A percentile compares a stretch with the other conserved stretches of the same genome.
Evolutionary conservation across 92 coral and sea anemone species (phyloP).

Genomic region (Isaurus tuberculatus): DNA sequence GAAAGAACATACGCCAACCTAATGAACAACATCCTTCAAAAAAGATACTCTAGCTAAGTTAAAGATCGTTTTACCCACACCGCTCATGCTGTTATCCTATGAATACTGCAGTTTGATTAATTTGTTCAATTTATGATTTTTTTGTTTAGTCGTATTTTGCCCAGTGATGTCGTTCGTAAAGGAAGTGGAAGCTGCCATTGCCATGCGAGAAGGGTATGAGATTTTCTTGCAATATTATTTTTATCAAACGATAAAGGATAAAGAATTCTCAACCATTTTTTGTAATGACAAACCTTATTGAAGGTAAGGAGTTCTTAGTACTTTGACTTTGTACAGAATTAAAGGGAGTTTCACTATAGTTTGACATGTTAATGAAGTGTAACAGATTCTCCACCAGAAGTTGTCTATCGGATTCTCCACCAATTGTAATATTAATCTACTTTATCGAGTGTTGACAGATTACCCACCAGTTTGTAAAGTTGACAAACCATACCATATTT

Average conservation of each 20-base stretch:
- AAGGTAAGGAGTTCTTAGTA: background rate
- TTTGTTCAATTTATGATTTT: background rate
- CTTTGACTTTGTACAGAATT: no score
- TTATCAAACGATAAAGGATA: no score
- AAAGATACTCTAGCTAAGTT: no score
- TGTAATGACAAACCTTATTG: background rate
- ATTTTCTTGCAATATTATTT: background rate
- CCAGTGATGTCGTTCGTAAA: slow-evolving; percentile 93
- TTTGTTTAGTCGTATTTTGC: slow-evolving; percentile 83
- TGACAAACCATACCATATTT: background rate
- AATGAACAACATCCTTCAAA: no score
- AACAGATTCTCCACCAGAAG: no score
- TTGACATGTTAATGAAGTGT: no score
- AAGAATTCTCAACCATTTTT: background rate
- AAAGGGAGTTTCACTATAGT: no score
- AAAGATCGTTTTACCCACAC: no score
- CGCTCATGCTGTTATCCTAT: background rate
- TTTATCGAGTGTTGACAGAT: background rate
- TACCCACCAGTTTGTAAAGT: background rate
- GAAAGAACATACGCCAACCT: no score
- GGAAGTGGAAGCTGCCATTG: slow-evolving; percentile 88
- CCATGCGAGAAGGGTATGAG: slow-evolving; percentile 76
- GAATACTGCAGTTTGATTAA: background rate
- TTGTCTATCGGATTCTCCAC: no score
- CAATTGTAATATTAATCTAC: no score